Percentiles rank a stretch among this genome's conserved stretches.
phyloP scores from a whole-genome alignment of 1,140 invertebrate species.

The Nebria ingens region DNA sequence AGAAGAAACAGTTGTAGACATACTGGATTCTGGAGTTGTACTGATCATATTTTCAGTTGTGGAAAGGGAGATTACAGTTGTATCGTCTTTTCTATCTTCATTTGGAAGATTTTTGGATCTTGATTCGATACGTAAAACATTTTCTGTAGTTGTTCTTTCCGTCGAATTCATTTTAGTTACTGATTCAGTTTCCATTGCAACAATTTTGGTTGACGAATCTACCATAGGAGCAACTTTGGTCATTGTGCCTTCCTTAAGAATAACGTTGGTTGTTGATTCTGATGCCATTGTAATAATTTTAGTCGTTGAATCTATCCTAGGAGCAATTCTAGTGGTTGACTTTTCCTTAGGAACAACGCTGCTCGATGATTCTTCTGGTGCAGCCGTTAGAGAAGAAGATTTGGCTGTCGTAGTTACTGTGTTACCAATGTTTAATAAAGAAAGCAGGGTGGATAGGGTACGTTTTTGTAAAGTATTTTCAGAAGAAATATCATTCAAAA shows the following conservation, averaged over 20 bases:
- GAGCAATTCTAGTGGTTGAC: neutral
- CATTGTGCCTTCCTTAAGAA: neutral
- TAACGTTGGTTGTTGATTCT: neutral
- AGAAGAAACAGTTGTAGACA: conserved; percentile 12
- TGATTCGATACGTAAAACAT: neutral
- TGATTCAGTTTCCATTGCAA: neutral
- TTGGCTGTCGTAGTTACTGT: conserved; percentile 23
- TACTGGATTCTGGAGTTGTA: neutral
- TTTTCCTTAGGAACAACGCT: neutral
- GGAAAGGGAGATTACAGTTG: too few species aligned
- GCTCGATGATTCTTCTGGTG: neutral
- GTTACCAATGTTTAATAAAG: conserved; percentile 24
- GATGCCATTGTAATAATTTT: neutral
- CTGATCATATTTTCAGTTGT: too few species aligned
- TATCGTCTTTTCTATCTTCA: neutral
- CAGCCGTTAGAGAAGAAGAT: neutral
- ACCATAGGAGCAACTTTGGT: neutral
- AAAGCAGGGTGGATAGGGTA: conserved; percentile 26
- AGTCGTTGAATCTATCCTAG: neutral
- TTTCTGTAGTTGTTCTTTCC: neutral
- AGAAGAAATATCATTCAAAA: conserved; percentile 22
- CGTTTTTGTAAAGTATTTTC: conserved; percentile 26
- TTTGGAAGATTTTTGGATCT: neutral
- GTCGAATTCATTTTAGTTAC: too few species aligned
- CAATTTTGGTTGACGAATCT: neutral